Evolutionary conservation across 2,888 invertebrate species (phyloP).

Genomic region (Nymphalis c-album): DNA sequence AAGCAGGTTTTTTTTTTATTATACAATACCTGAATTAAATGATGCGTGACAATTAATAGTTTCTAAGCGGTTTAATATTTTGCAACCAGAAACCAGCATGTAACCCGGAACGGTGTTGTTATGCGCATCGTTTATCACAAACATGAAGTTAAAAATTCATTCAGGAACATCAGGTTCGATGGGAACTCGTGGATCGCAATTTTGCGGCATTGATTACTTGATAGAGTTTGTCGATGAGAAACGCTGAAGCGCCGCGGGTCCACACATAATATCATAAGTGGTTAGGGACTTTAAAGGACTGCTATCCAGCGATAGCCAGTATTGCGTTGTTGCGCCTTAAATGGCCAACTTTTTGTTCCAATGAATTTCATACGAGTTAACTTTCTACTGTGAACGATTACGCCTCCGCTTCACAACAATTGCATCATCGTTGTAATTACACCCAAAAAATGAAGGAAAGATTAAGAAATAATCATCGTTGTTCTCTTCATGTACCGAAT

Average conservation of each 20-base stretch:
- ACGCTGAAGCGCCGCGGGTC: constrained; percentile 53
- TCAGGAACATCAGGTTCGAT: constrained; percentile 33
- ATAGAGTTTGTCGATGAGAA: constrained; percentile 63
- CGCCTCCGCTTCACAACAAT: constrained; percentile 33
- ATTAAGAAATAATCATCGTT: constrained; percentile 18
- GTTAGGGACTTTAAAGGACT: constrained; percentile 70
- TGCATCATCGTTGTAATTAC: constrained; percentile 32
- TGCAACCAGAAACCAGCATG: constrained; percentile 6
- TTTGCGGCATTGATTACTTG: constrained; percentile 50
- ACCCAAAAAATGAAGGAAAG: constrained; percentile 15
- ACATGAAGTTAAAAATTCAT: constrained; percentile 42
- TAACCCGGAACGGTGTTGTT: constrained; percentile 32
- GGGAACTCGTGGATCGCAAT: constrained; percentile 46
- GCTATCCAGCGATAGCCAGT: constrained; percentile 58
- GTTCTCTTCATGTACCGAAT: not conserved
- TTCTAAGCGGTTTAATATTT: not conserved
- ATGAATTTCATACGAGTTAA: constrained; percentile 54
- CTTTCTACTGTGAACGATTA: constrained; percentile 54
- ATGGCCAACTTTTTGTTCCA: constrained; percentile 66
- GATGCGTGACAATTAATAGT: constrained; percentile 18
- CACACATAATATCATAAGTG: constrained; percentile 73
- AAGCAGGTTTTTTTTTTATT: not conserved
- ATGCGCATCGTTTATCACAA: constrained; percentile 18
- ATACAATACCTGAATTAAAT: constrained; percentile 8
- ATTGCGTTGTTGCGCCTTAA: constrained; percentile 63